Evolutionary conservation across 1,140 invertebrate species (phyloP).

Genomic region (Brachionus rotundiformis): DNA sequence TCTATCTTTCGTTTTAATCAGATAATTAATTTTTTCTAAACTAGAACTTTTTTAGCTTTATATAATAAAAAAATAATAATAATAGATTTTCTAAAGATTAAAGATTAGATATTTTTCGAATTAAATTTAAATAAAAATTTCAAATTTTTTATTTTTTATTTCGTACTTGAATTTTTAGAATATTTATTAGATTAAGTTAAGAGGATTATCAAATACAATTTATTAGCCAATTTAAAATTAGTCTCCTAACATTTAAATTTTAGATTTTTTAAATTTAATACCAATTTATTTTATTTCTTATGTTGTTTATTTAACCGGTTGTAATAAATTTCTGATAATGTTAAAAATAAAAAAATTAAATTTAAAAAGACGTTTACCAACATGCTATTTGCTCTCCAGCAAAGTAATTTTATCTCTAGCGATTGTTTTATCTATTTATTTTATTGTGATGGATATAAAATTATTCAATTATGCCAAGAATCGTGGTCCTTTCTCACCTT

Average conservation of each 20-base stretch:
- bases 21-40: too few relatives aligned
- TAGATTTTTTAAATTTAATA: background rate
- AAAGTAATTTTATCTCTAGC: constrained; percentile 53
- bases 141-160: too few relatives aligned
- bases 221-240: too few relatives aligned
- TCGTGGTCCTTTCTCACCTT: constrained; percentile 55
- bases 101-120: too few relatives aligned
- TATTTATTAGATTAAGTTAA: too few relatives aligned
- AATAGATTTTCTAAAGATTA: too few relatives aligned
- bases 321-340: background rate
- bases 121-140: too few relatives aligned
- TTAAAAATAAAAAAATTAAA: constrained; percentile 23
- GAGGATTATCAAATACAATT: too few relatives aligned
- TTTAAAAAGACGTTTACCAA: constrained; percentile 32
- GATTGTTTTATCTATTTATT: constrained; percentile 55
- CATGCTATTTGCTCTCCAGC: constrained; percentile 10
- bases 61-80: too few relatives aligned
- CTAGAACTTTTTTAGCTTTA: too few relatives aligned
- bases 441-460: constrained; percentile 59
- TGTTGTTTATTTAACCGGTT: background rate
- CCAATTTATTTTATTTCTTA: background rate
- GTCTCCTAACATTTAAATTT: background rate
- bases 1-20: too few relatives aligned
- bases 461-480: constrained; percentile 56
- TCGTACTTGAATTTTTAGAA: too few relatives aligned